A percentile compares a stretch with the other conserved stretches of the same genome.
These are phyloP conservation scores for Haliclystus octoradiatus DNA, from an alignment of 30 jellyfish, hydroid and myxozoan species.

Conservation along the genomic window DNA sequence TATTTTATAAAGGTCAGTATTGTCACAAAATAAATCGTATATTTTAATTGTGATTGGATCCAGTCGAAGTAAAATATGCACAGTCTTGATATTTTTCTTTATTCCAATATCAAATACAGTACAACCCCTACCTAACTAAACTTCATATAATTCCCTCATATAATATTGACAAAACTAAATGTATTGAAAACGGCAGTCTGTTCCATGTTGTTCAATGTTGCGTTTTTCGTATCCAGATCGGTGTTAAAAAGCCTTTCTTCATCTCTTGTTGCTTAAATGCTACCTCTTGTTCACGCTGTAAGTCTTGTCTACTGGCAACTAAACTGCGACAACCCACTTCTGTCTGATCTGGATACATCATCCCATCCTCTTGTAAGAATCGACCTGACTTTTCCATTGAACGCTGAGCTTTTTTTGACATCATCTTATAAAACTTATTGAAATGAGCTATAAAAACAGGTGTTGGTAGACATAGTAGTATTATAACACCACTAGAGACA, in stretches of 20 bases:
- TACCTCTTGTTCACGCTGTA: not conserved
- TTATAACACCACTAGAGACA: slow-evolving; percentile 26
- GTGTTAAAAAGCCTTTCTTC: not conserved
- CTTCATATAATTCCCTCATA: no score
- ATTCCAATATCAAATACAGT: no score
- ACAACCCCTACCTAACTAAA: no score
- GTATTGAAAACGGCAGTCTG: no score
- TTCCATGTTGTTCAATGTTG: no score
- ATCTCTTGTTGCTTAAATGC: not conserved
- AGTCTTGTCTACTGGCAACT: not conserved
- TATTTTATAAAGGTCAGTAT: no score
- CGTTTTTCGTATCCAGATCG: not conserved
- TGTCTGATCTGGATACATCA: not conserved
- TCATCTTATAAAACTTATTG: slow-evolving; percentile 11
- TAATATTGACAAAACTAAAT: no score
- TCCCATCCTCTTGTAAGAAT: not conserved
- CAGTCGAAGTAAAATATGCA: no score
- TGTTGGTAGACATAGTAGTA: slow-evolving; percentile 36
- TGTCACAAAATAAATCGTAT: no score
- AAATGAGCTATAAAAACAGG: slow-evolving; percentile 44
- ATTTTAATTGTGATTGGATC: no score
- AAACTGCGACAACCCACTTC: not conserved
- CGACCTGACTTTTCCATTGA: not conserved
- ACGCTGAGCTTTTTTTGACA: not conserved
- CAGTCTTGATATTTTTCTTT: no score